These are phyloP conservation scores for Tragulus kanchil DNA, from an alignment of 2,113 vertebrate genomes.

Conservation along the genomic window DNA sequence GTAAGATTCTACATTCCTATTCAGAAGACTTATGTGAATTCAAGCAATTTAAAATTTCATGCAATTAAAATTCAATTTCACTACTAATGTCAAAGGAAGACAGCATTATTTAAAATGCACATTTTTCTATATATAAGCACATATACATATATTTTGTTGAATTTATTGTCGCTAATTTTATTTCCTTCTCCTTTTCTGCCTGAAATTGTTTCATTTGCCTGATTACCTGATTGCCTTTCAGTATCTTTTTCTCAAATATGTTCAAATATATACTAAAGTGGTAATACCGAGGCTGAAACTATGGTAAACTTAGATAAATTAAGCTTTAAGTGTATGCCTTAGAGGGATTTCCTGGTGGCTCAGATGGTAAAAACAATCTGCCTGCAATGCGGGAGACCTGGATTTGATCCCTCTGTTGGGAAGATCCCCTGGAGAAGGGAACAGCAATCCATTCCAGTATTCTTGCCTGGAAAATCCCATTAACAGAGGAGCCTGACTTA, in stretches of 20 bases:
- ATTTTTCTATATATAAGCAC: not conserved
- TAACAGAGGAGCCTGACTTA: too few species aligned
- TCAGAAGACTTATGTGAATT: conserved; percentile 19
- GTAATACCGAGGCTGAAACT: not conserved
- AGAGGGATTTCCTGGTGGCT: too few species aligned
- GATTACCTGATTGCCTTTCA: not conserved
- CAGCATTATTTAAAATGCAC: too few species aligned
- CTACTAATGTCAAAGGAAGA: conserved; percentile 22
- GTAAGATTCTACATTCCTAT: not conserved
- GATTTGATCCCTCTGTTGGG: too few species aligned
- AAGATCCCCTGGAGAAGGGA: too few species aligned
- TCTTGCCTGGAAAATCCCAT: too few species aligned
- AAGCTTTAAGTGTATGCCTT: not conserved
- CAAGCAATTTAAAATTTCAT: not conserved
- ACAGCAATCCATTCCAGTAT: too few species aligned
- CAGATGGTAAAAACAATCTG: too few species aligned
- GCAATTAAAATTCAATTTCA: conserved; percentile 13
- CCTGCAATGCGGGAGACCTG: too few species aligned
- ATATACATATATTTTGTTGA: not conserved
- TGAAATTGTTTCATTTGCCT: not conserved
- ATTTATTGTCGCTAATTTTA: not conserved
- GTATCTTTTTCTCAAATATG: not conserved
- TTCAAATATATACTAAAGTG: not conserved
- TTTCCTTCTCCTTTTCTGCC: not conserved
- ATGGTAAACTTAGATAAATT: not conserved